Evolutionary conservation across 2,797 vertebrate genomes (phyloP), one percentile per base, ranked within the genome.

Genomic region (Artibeus lituratus): DNA sequence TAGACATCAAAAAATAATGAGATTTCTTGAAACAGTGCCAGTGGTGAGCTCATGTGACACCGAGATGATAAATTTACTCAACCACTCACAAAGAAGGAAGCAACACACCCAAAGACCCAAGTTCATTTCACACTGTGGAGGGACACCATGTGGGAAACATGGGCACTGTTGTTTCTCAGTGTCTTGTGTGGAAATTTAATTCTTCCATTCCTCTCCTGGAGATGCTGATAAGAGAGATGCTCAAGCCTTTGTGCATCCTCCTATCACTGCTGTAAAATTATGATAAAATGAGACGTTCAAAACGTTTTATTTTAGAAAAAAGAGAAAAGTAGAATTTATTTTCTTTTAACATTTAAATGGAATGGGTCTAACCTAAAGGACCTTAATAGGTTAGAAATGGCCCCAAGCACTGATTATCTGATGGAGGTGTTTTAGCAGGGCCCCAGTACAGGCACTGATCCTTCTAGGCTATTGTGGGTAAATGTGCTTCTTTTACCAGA

Each of bases 1-100:
- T 18, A 96, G 97, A 96, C 97, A 98, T 98, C 96, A 98, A 98
- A 98, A 98, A 98, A 98, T 98, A 98, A 98, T 98, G 97, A 98
- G 97, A 97, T 98, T 95, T 98, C 92, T 97, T 98, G 98, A 97
- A 98, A 97, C 76, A 24, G 7, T 90, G 96, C 97, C 98, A 98
- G 73, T 65, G 97, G 92, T 97, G 97, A 98, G 96, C 94, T 97
- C 97, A 97, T 96, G 93, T 97, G 98, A 98, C 97, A 98, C 65
- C 32, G 93, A 97, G 87, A 97, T 98, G 97, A 98, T 98, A 96
- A 98, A 98, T 98, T 97, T 97, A 96, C 96, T 97, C 93, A 94
- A 91, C 83, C 87, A 95, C 97, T 98, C 97, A 97, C 86, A 97
- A 96, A 96, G 83, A 87, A 96, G 85, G 78, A 87, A 42, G 44